A percentile compares a stretch with the other conserved stretches of the same genome.
These are phyloP conservation scores for Euura lappo DNA, from an alignment of 1,140 invertebrate species.

Conservation along the genomic window DNA sequence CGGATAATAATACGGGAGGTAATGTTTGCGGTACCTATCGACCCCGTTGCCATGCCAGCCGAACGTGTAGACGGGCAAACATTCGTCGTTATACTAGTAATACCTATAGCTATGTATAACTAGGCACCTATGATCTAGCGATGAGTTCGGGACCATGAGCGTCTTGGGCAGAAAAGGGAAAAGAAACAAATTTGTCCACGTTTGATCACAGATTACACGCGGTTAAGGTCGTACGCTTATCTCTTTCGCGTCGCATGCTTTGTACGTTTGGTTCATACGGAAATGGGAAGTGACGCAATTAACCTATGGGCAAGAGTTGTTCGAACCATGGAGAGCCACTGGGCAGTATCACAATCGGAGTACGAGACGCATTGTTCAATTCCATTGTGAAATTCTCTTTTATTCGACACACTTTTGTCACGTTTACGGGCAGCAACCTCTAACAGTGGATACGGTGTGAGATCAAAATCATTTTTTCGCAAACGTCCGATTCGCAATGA, in stretches of 20 bases:
- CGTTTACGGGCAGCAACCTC: no score
- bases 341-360: not conserved
- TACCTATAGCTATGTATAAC: not conserved
- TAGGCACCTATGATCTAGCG: not conserved
- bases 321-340: not conserved
- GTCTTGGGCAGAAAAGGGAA: no score
- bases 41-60: slow-evolving; percentile 55
- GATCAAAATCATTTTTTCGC: no score
- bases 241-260: no score
- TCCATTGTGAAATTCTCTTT: not conserved
- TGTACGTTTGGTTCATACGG: slow-evolving; percentile 26
- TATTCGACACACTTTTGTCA: not conserved
- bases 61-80: slow-evolving; percentile 45
- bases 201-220: no score
- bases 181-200: no score
- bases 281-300: slow-evolving; percentile 45
- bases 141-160: no score
- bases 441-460: no score
- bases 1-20: slow-evolving; percentile 6
- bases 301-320: not conserved
- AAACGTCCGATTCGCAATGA: no score
- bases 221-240: no score
- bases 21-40: slow-evolving; percentile 47
- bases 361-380: not conserved
- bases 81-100: not conserved